phyloP scores from a whole-genome alignment of 2,888 invertebrate genomes.

The Platynereis dumerilii region DNA sequence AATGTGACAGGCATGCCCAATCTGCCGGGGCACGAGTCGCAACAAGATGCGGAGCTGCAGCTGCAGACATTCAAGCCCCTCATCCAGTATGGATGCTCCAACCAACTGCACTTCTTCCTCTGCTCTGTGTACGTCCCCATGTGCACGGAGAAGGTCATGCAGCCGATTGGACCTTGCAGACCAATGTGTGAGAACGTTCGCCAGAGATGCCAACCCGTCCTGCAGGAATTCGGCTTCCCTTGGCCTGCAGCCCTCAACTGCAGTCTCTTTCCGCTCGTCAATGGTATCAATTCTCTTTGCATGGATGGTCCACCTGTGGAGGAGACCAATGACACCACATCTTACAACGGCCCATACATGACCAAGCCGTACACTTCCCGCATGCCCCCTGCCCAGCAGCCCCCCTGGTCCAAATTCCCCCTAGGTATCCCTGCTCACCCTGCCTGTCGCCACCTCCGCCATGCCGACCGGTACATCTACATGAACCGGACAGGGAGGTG shows the following conservation, averaged over 20 bases:
- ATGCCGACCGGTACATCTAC: constrained; percentile 75
- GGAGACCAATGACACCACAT: background rate
- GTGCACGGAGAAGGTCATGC: constrained; percentile 90
- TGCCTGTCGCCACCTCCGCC: constrained; percentile 66
- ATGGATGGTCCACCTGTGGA: constrained; percentile 81
- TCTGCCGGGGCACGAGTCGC: constrained; percentile 85
- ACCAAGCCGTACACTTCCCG: background rate
- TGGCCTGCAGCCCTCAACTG: constrained; percentile 93
- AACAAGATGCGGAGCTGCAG: constrained; percentile 86
- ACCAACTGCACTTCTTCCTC: constrained; percentile 75
- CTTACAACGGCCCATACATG: background rate
- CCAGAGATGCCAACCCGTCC: constrained; percentile 81
- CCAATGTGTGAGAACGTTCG: constrained; percentile 85
- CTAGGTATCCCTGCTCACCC: background rate
- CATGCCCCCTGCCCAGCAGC: background rate
- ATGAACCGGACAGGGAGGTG: constrained; percentile 79
- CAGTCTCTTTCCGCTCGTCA: constrained; percentile 84
- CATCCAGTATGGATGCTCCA: constrained; percentile 78
- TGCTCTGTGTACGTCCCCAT: constrained; percentile 94
- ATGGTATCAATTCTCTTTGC: constrained; percentile 94
- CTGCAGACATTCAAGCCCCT: constrained; percentile 88
- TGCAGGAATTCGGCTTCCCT: constrained; percentile 88
- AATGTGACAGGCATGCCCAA: constrained; percentile 95
- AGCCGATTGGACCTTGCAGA: constrained; percentile 78
- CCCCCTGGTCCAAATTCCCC: background rate